A percentile compares a stretch with the other conserved stretches of the same genome.
Evolutionary conservation across 2,797 vertebrate genomes (phyloP).

Genomic region (Hypotaenidia philippensis): DNA sequence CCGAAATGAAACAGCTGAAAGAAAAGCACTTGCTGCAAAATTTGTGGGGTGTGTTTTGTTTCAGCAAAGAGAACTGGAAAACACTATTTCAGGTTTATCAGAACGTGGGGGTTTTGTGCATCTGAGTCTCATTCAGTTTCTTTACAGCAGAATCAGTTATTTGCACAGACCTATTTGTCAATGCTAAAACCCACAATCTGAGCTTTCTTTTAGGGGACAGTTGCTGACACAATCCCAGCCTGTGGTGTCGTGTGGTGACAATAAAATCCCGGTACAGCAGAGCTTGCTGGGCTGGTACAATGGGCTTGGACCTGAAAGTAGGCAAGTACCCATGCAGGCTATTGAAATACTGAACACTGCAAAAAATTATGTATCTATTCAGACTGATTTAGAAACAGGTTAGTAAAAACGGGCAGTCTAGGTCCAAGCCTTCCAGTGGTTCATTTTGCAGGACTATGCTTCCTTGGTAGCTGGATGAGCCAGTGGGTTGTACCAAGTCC

Average conservation of each 20-base stretch:
- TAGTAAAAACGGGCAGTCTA: background rate
- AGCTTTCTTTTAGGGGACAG: background rate
- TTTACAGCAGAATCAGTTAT: background rate
- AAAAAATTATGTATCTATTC: background rate
- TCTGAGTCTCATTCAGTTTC: background rate
- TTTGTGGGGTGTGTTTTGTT: background rate
- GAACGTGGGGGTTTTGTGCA: fast-evolving
- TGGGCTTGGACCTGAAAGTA: background rate
- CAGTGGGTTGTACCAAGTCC: background rate
- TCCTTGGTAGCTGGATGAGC: background rate
- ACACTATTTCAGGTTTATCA: background rate
- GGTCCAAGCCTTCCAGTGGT: background rate
- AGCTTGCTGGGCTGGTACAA: background rate
- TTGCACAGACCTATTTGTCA: background rate
- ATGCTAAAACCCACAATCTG: background rate
- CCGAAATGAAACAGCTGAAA: background rate
- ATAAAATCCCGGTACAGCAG: background rate
- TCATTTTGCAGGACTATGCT: background rate
- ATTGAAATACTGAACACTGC: background rate
- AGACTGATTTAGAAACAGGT: background rate
- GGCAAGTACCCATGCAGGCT: background rate
- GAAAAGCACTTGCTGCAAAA: background rate
- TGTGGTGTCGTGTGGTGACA: background rate
- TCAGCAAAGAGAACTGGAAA: background rate
- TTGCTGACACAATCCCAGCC: background rate